Percentiles rank a stretch among this genome's conserved stretches.
Evolutionary conservation across 2,797 vertebrate species (phyloP).

Genomic region (Eutrigla gurnardus): DNA sequence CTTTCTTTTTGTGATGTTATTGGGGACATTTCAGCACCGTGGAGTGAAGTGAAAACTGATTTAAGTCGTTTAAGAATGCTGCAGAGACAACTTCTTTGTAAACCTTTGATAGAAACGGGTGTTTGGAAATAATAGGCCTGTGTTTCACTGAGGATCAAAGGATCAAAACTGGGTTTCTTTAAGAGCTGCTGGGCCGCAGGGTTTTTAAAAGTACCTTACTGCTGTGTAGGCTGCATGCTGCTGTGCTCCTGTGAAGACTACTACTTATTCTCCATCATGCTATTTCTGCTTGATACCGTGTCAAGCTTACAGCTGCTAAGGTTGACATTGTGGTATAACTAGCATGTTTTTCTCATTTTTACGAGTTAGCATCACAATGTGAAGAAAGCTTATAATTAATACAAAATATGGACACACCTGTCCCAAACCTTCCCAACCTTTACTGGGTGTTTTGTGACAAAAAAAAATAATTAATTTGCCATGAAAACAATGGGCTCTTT

Average conservation of each 20-base stretch:
- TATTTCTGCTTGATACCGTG: constrained; percentile 21
- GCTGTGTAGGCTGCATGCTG: constrained; percentile 45
- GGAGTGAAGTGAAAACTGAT: constrained; percentile 19
- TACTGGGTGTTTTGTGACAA: constrained; percentile 12
- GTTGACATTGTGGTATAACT: constrained; percentile 2
- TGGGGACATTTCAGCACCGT: constrained; percentile 2
- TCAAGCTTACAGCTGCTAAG: constrained; percentile 6
- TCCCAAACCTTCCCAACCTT: neutral
- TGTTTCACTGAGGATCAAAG: constrained; percentile 55
- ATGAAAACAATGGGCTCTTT: constrained; percentile 51
- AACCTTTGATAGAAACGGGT: constrained; percentile 38
- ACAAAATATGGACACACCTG: neutral
- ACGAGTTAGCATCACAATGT: neutral
- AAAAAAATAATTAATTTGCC: constrained; percentile 34
- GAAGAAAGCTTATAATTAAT: neutral
- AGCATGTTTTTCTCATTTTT: constrained; percentile 10
- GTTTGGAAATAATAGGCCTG: constrained; percentile 42
- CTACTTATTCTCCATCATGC: constrained; percentile 31
- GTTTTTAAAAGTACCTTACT: constrained; percentile 39
- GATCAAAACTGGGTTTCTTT: constrained; percentile 40
- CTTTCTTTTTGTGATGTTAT: constrained; percentile 34
- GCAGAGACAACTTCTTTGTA: constrained; percentile 23
- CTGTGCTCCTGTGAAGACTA: constrained; percentile 29
- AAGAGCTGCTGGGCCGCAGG: constrained; percentile 39
- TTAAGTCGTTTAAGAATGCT: constrained; percentile 29